phyloP scores from a whole-genome alignment of 2,113 vertebrate genomes.

The Corvus moneduloides region DNA sequence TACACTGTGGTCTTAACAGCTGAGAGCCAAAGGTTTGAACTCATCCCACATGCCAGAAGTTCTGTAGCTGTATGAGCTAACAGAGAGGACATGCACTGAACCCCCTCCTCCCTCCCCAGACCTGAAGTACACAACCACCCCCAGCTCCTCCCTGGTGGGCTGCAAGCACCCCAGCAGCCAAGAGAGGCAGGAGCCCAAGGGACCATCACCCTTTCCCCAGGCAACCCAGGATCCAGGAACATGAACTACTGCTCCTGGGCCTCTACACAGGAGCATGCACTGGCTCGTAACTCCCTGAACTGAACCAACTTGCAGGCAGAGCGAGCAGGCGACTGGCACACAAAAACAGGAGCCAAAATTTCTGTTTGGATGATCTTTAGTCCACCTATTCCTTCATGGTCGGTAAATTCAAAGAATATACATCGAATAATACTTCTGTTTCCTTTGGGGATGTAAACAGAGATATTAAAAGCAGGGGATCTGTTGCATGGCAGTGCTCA shows the following conservation, averaged over 20 bases:
- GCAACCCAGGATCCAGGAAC: not conserved
- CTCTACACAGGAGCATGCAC: not conserved
- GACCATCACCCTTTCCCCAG: not conserved
- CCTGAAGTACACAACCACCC: fast-evolving
- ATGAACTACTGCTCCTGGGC: not conserved
- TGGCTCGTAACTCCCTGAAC: not conserved
- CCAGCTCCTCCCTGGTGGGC: not conserved
- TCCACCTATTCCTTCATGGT: not conserved
- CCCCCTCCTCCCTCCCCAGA: not conserved
- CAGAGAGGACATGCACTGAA: not conserved
- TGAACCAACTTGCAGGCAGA: not conserved
- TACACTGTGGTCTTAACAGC: not conserved
- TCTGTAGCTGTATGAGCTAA: not conserved
- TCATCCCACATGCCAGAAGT: not conserved
- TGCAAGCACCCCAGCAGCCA: not conserved
- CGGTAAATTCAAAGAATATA: not conserved
- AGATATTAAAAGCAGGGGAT: not conserved
- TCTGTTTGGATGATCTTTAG: not conserved
- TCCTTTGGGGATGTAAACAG: not conserved
- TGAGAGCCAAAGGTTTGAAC: not conserved
- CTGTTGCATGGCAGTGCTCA: not conserved
- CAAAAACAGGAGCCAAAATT: not conserved
- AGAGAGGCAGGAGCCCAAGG: not conserved
- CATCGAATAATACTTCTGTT: not conserved
- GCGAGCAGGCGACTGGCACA: fast-evolving